Base-by-base conservation (phyloP, 1,140 invertebrate species). In the Adelges cooleyi region DNA sequence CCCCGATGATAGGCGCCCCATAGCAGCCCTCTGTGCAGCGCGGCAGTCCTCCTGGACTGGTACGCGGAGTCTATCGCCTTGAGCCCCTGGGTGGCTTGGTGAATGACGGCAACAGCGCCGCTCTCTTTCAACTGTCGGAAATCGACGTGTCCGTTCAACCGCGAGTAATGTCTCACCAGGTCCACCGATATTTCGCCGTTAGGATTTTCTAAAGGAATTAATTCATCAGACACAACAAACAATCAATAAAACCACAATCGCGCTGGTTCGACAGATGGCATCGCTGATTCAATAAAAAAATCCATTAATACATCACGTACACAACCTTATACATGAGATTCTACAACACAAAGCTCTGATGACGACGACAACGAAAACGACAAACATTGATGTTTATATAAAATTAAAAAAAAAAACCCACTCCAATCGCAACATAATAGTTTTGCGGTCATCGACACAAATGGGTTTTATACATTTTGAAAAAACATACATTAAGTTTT, bases 1-100 rank as follows among this genome's bases (percentile, higher is more conserved):
- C 56, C 66, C 25, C 52, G 65, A 40, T 67, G 56, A 44, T 67
- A 67, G n/a, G 66, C 66, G 20, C 66, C 66, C 66, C 66, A 67
- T 25, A 67, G 27, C 15, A 67, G 20, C 15, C 66, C 66, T 53
- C 53, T 9, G 22, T 65, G 52, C 23, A 50, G 44, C 22, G 56
- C 56, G n/a, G 11, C 20, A 11, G 10, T 56, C 18, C 11, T 49
- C 25, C 59, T 27, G 17, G 23, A 18, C 9, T 17, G 44, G 48
- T 67, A 67, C 2, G 10, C 2, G 15, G n/a, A 11, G 11, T 67
- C 66, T 1, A 46, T 5, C 22, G 33, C 3, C 9, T 11, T 33
- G 36, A 46, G 15, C 1, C 66, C 66, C 27, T 65, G 48, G 9
- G 56, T 67, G 17, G 40, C 56, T 23, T 67, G 65, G 44, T 67